Conservation (phyloP, 2,113 vertebrate genomes). For the Cyanoramphus novaezelandiae region DNA sequence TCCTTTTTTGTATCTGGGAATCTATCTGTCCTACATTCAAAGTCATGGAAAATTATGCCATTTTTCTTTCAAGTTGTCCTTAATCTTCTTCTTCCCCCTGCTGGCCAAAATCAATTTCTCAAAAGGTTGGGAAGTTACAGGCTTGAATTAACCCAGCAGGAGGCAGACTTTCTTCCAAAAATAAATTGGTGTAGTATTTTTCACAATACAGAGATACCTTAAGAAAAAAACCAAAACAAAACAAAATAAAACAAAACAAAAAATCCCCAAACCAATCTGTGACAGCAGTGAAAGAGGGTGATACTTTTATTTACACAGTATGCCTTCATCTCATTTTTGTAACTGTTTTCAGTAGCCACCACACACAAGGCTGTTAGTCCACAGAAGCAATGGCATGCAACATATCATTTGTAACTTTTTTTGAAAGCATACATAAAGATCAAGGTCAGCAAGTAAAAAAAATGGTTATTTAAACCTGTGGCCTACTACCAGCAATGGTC, state of each 20-base stretch:
- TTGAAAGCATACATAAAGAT: not conserved
- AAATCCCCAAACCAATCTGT: not conserved
- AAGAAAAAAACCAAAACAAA: not conserved
- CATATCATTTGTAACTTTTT: not conserved
- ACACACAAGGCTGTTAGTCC: not conserved
- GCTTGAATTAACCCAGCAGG: slow-evolving; percentile 27
- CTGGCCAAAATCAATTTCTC: slow-evolving; percentile 40
- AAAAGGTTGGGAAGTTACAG: not conserved
- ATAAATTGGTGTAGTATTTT: not conserved
- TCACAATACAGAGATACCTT: not conserved
- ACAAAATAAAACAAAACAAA: not conserved
- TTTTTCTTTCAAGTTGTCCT: not conserved
- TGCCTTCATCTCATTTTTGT: not conserved
- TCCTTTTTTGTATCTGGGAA: not conserved
- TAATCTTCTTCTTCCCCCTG: not conserved
- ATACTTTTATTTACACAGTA: not conserved
- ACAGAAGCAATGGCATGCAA: not conserved
- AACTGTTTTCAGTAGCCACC: not conserved
- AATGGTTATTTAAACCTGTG: not conserved
- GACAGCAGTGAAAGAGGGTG: not conserved
- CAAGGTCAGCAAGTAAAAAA: not conserved
- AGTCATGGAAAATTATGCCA: not conserved
- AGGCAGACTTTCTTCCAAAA: not conserved
- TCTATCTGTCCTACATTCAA: not conserved
- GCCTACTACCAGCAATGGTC: not conserved